Evolutionary conservation across 1,140 invertebrate species (phyloP), one percentile per base, ranked within the genome.

Genomic region (Cydia fagiglandana): DNA sequence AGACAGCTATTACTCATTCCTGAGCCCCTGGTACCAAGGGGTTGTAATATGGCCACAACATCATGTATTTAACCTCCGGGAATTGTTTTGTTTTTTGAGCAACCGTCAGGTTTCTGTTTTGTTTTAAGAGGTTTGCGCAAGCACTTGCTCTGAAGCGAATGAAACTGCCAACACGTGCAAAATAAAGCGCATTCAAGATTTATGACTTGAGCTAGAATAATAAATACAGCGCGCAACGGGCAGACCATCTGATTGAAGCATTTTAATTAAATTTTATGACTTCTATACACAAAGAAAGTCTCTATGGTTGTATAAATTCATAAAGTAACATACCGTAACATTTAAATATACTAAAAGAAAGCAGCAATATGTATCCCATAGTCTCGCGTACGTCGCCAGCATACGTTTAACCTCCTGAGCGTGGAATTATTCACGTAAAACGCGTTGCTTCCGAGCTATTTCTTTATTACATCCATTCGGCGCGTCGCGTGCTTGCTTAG

Each of bases 1-100:
- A 85, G 85, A 82, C 84, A 78, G 78, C 83, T 81, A 91, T 91
- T 90, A 91, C 85, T 91, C 89, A 91, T 90, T 83, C 79, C 81
- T 84, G 84, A 84, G 84, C 81, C 84, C 83, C 82, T 76, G 81
- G 81, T 87, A 88, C 86, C 83, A 85, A 86, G 85, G 83, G 73
- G 66, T 70, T 38, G 66, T 70, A 70, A 73, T 53, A 53, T 73
- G 47, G 45, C 73, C 20, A 73, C 34, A 50, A 15, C 28, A 73
- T n/a, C 17, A 66, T n/a, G 64, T 34, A 10, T 61, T 56, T 61
- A 20, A 61, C 66, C 30, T 10, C 34, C 34, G 30, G n/a, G 66
- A 34, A 34, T 34, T 34, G 34, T 34, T 34, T 6, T 34, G 5
- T 34, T 34, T 34, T 34, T 34, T 5, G 5, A 34, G 34, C 34